These are phyloP conservation scores for Antechinus stuartii DNA, from an alignment of 2,113 vertebrate genomes.

Conservation along the genomic window DNA sequence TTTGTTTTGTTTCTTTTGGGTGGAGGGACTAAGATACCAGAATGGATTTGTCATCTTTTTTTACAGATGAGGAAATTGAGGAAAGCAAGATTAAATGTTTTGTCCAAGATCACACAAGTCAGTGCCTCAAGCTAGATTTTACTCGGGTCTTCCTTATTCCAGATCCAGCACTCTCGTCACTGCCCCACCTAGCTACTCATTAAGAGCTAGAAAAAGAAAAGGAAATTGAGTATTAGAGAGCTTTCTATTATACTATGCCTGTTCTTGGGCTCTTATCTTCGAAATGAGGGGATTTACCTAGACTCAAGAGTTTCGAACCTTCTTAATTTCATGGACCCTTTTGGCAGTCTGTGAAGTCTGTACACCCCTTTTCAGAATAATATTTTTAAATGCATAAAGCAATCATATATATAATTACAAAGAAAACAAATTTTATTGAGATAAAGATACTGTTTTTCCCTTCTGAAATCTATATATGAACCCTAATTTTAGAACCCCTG, in stretches of 20 bases:
- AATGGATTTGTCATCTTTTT: too few relatives aligned
- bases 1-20: too few relatives aligned
- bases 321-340: neutral
- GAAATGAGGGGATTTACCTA: neutral
- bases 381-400: neutral
- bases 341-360: neutral
- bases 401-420: neutral
- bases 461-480: neutral
- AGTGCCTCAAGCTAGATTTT: too few relatives aligned
- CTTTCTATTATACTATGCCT: neutral
- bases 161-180: too few relatives aligned
- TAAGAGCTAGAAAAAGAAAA: neutral
- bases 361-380: neutral
- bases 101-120: too few relatives aligned
- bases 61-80: too few relatives aligned
- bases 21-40: too few relatives aligned
- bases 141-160: too few relatives aligned
- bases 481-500: neutral
- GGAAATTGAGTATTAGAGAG: neutral
- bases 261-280: neutral
- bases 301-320: neutral
- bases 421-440: neutral
- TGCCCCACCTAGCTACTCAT: neutral
- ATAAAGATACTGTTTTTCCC: neutral
- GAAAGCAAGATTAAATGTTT: too few relatives aligned